Base-by-base conservation (phyloP, 2,113 vertebrate genomes). In the Dunckerocampus dactyliophorus region DNA sequence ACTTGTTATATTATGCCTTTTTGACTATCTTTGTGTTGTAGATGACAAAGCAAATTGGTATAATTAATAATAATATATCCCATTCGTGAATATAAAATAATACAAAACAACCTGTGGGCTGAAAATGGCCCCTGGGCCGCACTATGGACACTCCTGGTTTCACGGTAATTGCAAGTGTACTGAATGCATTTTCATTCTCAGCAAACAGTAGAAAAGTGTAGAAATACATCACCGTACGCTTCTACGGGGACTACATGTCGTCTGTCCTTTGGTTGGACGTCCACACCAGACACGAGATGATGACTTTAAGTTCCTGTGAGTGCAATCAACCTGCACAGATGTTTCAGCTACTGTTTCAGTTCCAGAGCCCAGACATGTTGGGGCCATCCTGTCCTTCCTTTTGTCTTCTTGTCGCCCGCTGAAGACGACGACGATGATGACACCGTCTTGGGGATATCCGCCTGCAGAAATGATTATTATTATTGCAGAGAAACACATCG, bases 341-440 rank as follows among this genome's bases (percentile, higher is more conserved):
- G 8, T 48, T 43, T 43, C 39, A 20, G 31, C 72, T 81, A 83
- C 85, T 99, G 95, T 90, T 99, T 98, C 79, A 99, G 94, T 86
- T 99, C 97, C 91, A 99, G 85, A 75, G 97, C 97, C 97, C 96
- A 99, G 83, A 99, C 97, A 60, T 99, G 97, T 86, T 99, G 96
- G 21, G 97, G 97, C 97, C 97, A 99, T 81, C 97, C 97, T 68
- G 96, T 98, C 84, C 97, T 91, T 46, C 97, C 97, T 93, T 99
- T 99, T 65, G 92, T 95, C 91, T 98, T 99, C 93, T 97, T 98
- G 86, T 99, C 95, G 63, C 89, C 93, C 86, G 79, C 93, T 84
- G 91, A 93, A 88, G 90, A 82, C 1, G 74, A 77, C 6, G 80
- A 79, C 0, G 90, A 67, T 4, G 79, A 71, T 0, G 75, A 65